Percentiles rank a stretch among this genome's conserved stretches.
These are phyloP conservation scores for Lytechinus pictus DNA, from an alignment of 35 echinoderm and acorn worm genomes.

Conservation along the genomic window DNA sequence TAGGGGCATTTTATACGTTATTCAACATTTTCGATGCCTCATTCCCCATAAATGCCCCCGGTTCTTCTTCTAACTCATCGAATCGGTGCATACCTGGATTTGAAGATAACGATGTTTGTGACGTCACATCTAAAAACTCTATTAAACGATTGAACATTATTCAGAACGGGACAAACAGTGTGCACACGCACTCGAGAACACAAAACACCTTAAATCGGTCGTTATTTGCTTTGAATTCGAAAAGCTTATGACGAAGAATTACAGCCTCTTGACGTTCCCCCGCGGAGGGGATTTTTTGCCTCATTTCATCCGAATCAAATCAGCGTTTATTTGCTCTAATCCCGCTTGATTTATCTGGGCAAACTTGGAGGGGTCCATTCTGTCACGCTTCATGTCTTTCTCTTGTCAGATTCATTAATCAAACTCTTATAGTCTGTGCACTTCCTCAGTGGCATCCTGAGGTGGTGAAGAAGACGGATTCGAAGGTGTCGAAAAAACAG, in stretches of 20 bases:
- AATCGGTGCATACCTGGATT: too few species aligned
- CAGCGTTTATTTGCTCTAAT: slow-evolving; percentile 7
- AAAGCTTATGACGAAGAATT: background rate
- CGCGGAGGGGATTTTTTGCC: background rate
- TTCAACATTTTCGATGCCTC: too few species aligned
- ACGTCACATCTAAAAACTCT: background rate
- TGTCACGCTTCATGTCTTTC: background rate
- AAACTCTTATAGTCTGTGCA: background rate
- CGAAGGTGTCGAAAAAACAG: background rate
- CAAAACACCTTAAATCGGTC: background rate
- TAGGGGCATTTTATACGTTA: too few species aligned
- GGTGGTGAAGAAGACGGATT: background rate
- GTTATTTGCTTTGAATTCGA: background rate
- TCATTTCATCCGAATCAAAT: slow-evolving; percentile 19
- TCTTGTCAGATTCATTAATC: slow-evolving; percentile 5
- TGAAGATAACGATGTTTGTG: background rate
- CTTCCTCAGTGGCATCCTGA: background rate
- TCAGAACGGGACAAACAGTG: background rate
- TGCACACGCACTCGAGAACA: background rate
- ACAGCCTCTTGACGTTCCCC: background rate
- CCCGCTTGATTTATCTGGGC: background rate
- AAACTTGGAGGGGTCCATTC: background rate
- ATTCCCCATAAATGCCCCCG: too few species aligned
- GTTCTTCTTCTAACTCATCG: too few species aligned
- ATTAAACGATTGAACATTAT: background rate